Conservation (phyloP, 2,113 vertebrate genomes). For the Gymnarchus niloticus region DNA sequence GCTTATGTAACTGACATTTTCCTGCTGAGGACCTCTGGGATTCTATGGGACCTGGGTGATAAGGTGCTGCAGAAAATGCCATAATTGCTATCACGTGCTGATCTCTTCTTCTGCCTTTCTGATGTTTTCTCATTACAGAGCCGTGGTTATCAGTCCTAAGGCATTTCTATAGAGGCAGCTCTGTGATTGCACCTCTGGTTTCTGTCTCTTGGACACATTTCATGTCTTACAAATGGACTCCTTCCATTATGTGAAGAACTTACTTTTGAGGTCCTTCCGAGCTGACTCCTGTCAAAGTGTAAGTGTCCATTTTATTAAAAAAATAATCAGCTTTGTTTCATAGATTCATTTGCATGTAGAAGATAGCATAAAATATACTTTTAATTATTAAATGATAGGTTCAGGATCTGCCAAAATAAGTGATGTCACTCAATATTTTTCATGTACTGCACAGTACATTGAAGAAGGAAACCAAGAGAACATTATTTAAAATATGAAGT, state of each 20-base stretch:
- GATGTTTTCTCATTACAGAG: neutral
- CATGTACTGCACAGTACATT: too few relatives aligned
- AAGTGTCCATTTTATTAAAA: too few relatives aligned
- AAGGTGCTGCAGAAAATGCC: neutral
- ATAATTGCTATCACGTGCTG: neutral
- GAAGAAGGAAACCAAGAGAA: neutral
- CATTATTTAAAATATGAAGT: neutral
- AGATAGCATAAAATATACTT: too few relatives aligned
- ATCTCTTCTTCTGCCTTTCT: neutral
- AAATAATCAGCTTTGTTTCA: too few relatives aligned
- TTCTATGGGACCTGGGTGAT: neutral
- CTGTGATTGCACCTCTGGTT: neutral
- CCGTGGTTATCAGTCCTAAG: neutral
- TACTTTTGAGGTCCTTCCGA: neutral
- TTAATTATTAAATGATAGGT: too few relatives aligned
- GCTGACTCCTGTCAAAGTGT: neutral
- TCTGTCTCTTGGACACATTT: neutral
- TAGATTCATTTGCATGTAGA: too few relatives aligned
- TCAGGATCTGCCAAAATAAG: too few relatives aligned
- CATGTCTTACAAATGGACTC: neutral
- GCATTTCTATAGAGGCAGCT: neutral
- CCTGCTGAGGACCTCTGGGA: neutral
- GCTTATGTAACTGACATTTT: conserved; percentile 1
- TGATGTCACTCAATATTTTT: too few relatives aligned
- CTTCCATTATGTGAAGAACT: conserved; percentile 9